Evolutionary conservation across 2,888 invertebrate species (phyloP), one percentile per base, ranked within the genome.

Genomic region (Ennomos erosarius): DNA sequence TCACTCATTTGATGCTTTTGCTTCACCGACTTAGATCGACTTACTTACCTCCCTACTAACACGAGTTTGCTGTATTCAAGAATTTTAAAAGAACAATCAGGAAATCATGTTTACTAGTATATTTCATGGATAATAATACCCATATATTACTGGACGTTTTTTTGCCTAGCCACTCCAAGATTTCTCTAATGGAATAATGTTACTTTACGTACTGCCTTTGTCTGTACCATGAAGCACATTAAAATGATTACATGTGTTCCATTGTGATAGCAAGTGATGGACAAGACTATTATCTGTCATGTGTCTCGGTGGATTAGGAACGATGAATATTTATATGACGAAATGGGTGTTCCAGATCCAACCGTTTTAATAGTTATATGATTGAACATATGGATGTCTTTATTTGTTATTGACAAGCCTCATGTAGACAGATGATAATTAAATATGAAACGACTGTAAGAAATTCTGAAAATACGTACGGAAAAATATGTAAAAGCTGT

Each of bases 241-340:
- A 39, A 16, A 56, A 56, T 53, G 52, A 55, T 52, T 45, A 53
- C 52, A 55, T 33, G 44, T 56, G 40, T 55, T 39, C 51, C 35
- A 62, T 65, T 62, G 62, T 65, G 52, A 59, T 65, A 60, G 48
- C 34, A n/a, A 47, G 37, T 58, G 58, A 60, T 58, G 52, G 62
- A 65, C 62, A 62, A 55, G 55, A 57, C 54, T 53, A 51, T 47
- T 49, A 57, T 44, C 49, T 51, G 57, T 61, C 57, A 53, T 35
- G 51, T 50, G 59, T 49, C 46, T 55, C 46, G 26, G 8, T 39
- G 36, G 50, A 54, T 55, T 59, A 55, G 35, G 43, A 38, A 11
- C 51, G 49, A 50, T 55, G 54, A 55, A 51, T 60, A 55, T 55
- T 50, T 35, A 59, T 35, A 59, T 55, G 50, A 60, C 35, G 59